Evolutionary conservation across 2,888 invertebrate species (phyloP).

Genomic region (Steromphala cineraria): DNA sequence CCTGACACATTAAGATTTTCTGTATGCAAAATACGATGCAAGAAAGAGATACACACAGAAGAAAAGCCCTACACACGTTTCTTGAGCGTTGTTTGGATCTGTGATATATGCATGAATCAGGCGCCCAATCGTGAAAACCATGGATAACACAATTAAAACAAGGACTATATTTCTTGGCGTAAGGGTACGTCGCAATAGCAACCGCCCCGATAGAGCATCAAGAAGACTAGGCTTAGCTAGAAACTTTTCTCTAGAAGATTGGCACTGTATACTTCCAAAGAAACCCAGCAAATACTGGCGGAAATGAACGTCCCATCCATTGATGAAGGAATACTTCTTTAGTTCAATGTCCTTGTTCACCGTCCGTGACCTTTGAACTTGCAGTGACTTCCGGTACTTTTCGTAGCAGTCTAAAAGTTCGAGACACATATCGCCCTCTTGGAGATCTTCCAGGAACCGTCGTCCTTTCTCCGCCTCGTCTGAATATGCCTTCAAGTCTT

Average conservation of each 20-base stretch:
- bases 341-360: slow-evolving; percentile 38
- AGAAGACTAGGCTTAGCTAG: neutral
- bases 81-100: slow-evolving; percentile 14
- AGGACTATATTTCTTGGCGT: neutral
- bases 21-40: slow-evolving; percentile 45
- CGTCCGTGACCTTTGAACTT: slow-evolving; percentile 36
- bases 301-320: slow-evolving; percentile 31
- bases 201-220: neutral
- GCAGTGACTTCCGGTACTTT: slow-evolving; percentile 41
- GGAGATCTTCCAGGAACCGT: slow-evolving; percentile 56
- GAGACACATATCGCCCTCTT: slow-evolving; percentile 63
- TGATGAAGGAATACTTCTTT: slow-evolving; percentile 39
- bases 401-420: slow-evolving; percentile 55
- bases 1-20: slow-evolving; percentile 30
- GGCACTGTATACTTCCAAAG: neutral
- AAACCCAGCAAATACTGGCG: neutral
- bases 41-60: slow-evolving; percentile 39
- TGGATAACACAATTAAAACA: slow-evolving; percentile 8
- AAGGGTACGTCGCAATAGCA: neutral
- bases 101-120: slow-evolving; percentile 13
- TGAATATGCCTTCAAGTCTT: slow-evolving; percentile 40
- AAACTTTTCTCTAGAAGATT: slow-evolving; percentile 3
- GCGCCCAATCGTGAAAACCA: slow-evolving; percentile 18
- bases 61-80: slow-evolving; percentile 31
- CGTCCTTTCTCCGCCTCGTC: slow-evolving; percentile 51